These are phyloP conservation scores for Lutjanus erythropterus DNA, from an alignment of 2,113 vertebrate genomes.

Conservation along the genomic window DNA sequence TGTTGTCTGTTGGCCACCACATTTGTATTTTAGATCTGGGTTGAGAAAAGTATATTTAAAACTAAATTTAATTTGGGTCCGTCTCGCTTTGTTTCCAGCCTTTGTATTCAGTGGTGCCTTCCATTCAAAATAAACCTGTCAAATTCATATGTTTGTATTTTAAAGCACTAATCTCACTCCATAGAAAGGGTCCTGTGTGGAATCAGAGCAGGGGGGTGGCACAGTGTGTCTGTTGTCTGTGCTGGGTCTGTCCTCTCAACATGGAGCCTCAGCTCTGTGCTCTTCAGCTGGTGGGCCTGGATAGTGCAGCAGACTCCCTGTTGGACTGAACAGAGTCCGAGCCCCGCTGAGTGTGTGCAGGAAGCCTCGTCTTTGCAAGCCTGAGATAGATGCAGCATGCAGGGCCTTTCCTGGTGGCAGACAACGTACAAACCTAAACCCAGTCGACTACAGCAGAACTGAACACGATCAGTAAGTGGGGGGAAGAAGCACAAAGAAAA, in stretches of 20 bases:
- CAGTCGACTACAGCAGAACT: background rate
- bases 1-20: background rate
- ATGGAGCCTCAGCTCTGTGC: constrained; percentile 5
- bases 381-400: constrained; percentile 82
- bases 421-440: constrained; percentile 33
- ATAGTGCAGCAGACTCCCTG: constrained; percentile 2
- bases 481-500: background rate
- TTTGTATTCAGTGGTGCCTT: background rate
- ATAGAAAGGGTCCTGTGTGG: background rate
- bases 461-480: background rate
- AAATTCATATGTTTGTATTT: background rate
- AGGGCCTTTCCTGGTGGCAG: constrained; percentile 64
- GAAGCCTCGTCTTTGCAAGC: constrained; percentile 46
- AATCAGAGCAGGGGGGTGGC: background rate
- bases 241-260: constrained; percentile 9
- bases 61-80: too few relatives aligned
- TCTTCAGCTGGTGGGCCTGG: constrained; percentile 11
- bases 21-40: too few relatives aligned
- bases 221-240: constrained; percentile 24
- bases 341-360: background rate
- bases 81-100: background rate
- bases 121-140: background rate
- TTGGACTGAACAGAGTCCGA: background rate
- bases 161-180: background rate
- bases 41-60: background rate